Evolutionary conservation across 2,797 vertebrate genomes (phyloP).

Genomic region (Rousettus madagascariensis): DNA sequence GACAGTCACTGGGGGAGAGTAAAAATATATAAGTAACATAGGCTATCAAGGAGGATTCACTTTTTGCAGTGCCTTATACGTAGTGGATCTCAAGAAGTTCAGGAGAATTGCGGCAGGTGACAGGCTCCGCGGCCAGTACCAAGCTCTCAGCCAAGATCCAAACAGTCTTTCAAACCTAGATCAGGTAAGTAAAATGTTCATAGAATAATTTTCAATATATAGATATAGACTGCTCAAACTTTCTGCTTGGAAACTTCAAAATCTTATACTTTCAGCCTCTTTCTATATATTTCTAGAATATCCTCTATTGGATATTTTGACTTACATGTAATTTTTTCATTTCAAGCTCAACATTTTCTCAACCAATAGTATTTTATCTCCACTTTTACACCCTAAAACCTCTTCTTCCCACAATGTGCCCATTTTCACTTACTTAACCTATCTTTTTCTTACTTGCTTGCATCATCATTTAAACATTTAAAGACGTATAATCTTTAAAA

Average conservation of each 20-base stretch:
- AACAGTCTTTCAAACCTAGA: constrained; percentile 98
- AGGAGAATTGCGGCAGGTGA: constrained; percentile 97
- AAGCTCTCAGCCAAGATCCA: constrained; percentile 96
- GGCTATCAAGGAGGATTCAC: neutral
- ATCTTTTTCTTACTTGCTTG: neutral
- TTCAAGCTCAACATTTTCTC: neutral
- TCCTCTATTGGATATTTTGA: neutral
- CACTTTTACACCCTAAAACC: neutral
- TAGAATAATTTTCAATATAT: neutral
- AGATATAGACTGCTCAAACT: neutral
- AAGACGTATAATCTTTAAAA: neutral
- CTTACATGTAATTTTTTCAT: neutral
- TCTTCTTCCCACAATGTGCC: neutral
- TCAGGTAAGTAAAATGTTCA: constrained; percentile 86
- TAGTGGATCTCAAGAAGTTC: constrained; percentile 97
- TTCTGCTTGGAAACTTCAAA: neutral
- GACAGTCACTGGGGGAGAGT: neutral
- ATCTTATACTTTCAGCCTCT: neutral
- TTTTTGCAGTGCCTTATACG: constrained; percentile 92
- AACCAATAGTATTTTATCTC: neutral
- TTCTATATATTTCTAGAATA: too few relatives aligned
- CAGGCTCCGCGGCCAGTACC: constrained; percentile 95
- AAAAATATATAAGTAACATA: neutral
- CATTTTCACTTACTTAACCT: neutral
- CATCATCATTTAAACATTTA: neutral